These are phyloP conservation scores for Drosophila lacteicornis DNA, from an alignment of 1,140 invertebrate species.

Conservation along the genomic window DNA sequence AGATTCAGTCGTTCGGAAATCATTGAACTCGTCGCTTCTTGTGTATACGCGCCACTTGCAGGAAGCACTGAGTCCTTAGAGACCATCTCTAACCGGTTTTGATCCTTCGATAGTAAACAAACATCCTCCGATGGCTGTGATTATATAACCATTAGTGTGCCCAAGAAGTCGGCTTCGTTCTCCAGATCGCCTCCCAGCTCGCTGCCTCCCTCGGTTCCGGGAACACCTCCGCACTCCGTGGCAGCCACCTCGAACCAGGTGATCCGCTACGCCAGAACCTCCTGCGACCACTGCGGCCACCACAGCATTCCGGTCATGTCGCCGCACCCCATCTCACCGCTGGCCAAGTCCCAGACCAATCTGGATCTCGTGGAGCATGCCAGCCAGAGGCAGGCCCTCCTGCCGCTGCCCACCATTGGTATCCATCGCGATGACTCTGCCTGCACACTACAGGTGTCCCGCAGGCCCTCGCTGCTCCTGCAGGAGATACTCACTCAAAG, in stretches of 20 bases:
- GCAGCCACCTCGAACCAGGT: constrained; percentile 55
- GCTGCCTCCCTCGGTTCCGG: constrained; percentile 25
- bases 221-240: constrained; percentile 9
- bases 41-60: constrained; percentile 25
- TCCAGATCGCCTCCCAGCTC: constrained; percentile 50
- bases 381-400: constrained; percentile 67
- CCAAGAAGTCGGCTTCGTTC: constrained; percentile 75
- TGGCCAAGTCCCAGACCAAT: constrained; percentile 79
- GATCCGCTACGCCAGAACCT: constrained; percentile 70
- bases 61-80: not conserved
- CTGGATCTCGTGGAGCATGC: constrained; percentile 70
- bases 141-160: constrained; percentile 65
- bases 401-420: constrained; percentile 53
- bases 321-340: constrained; percentile 77
- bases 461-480: constrained; percentile 75
- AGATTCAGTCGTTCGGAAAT: constrained; percentile 52
- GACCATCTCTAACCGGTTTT: not conserved
- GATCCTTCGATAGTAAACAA: constrained; percentile 46
- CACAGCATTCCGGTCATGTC: constrained; percentile 78
- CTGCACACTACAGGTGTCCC: constrained; percentile 76
- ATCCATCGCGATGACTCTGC: constrained; percentile 63
- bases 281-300: constrained; percentile 78
- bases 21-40: constrained; percentile 27
- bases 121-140: constrained; percentile 61
- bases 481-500: constrained; percentile 84